A percentile compares a stretch with the other conserved stretches of the same genome.
Conservation (phyloP, 2,113 vertebrate species). For the Syngnathus floridae region DNA sequence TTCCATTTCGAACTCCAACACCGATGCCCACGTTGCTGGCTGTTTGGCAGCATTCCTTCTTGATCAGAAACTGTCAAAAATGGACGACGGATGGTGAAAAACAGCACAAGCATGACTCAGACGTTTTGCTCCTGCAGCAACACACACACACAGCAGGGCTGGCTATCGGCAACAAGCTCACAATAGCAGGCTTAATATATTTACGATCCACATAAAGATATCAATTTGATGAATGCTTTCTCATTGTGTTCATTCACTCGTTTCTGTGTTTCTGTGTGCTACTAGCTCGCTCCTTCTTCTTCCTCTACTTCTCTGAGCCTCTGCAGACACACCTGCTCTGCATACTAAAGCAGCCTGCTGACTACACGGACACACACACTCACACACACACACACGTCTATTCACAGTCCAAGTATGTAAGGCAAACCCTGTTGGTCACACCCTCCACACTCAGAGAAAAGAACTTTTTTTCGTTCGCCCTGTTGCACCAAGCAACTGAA, state of each 20-base stretch:
- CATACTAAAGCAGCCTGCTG: conserved; percentile 69
- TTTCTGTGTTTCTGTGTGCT: too few relatives aligned
- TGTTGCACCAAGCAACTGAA: conserved; percentile 33
- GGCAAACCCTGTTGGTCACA: conserved; percentile 34
- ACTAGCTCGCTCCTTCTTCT: conserved; percentile 31
- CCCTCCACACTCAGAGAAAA: conserved; percentile 30
- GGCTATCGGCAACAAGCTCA: too few relatives aligned
- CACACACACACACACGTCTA: conserved; percentile 10
- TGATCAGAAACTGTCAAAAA: too few relatives aligned
- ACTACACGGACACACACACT: conserved; percentile 19
- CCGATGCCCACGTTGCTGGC: too few relatives aligned
- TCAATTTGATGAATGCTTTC: neutral
- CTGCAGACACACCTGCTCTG: conserved; percentile 80
- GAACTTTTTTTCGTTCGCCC: conserved; percentile 11
- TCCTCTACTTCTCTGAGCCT: conserved; percentile 38
- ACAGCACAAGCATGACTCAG: too few relatives aligned
- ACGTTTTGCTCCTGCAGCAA: too few relatives aligned
- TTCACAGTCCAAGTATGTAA: conserved; percentile 6
- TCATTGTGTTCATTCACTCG: neutral
- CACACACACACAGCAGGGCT: too few relatives aligned
- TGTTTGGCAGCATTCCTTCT: too few relatives aligned
- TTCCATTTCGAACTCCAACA: too few relatives aligned
- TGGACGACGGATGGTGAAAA: too few relatives aligned
- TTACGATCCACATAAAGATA: too few relatives aligned
- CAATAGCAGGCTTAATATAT: too few relatives aligned